Percentiles rank a stretch among this genome's conserved stretches.
These are phyloP conservation scores for Leptestheria dahalacensis DNA, from an alignment of 1,140 invertebrate species.

Conservation along the genomic window DNA sequence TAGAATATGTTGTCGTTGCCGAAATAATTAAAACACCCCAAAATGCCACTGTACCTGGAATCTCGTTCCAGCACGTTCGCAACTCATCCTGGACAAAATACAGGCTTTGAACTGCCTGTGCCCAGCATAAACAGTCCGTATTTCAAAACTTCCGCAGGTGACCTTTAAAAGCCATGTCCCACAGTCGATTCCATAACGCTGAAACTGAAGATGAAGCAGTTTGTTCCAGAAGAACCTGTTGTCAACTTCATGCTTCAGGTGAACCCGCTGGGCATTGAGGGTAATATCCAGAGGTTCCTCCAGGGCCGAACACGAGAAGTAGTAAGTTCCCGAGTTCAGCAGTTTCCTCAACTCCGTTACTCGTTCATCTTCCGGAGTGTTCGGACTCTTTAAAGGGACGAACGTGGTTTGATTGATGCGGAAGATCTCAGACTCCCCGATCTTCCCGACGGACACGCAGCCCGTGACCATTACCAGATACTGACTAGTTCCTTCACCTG, in stretches of 20 bases:
- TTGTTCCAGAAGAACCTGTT: slow-evolving; percentile 89
- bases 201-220: slow-evolving; percentile 78
- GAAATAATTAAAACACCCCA: too few species aligned
- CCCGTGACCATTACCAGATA: slow-evolving; percentile 87
- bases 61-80: slow-evolving; percentile 85
- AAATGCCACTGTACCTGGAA: slow-evolving; percentile 23
- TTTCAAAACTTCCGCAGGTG: slow-evolving; percentile 92
- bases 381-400: slow-evolving; percentile 63
- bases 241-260: slow-evolving; percentile 62
- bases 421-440: slow-evolving; percentile 83
- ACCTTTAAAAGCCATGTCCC: slow-evolving; percentile 76
- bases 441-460: slow-evolving; percentile 86
- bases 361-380: slow-evolving; percentile 56
- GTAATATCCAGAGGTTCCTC: slow-evolving; percentile 64
- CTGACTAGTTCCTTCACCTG: slow-evolving; percentile 58
- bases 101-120: slow-evolving; percentile 81
- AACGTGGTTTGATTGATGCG: slow-evolving; percentile 82
- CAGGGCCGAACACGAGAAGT: slow-evolving; percentile 65
- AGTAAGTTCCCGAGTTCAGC: slow-evolving; percentile 90
- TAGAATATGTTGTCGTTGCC: too few species aligned
- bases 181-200: slow-evolving; percentile 75
- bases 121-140: slow-evolving; percentile 87
- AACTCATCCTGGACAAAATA: slow-evolving; percentile 87
- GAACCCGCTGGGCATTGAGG: slow-evolving; percentile 73
- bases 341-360: slow-evolving; percentile 71